phyloP scores from a whole-genome alignment of 2,797 vertebrate genomes.

The Chaenodraco wilsoni region DNA sequence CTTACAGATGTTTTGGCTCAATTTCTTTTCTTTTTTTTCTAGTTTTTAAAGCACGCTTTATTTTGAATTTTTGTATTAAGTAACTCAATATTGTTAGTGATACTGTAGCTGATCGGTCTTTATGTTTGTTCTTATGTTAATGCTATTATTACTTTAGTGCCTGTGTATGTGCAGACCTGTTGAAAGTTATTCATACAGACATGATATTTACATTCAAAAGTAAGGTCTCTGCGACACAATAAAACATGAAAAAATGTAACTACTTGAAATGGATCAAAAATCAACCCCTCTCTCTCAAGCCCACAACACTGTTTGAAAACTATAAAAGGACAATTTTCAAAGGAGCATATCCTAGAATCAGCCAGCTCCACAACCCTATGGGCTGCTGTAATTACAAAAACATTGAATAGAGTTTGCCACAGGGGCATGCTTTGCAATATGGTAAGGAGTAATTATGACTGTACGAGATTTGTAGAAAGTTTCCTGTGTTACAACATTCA shows the following conservation, averaged over 20 bases:
- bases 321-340: neutral
- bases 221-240: neutral
- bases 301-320: neutral
- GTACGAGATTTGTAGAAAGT: neutral
- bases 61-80: neutral
- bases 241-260: neutral
- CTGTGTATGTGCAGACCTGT: neutral
- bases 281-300: neutral
- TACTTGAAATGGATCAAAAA: neutral
- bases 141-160: neutral
- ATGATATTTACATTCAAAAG: neutral
- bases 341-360: neutral
- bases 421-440: conserved; percentile 6
- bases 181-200: neutral
- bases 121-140: conserved; percentile 4
- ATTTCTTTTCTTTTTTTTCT: neutral
- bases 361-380: neutral
- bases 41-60: neutral
- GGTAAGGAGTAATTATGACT: neutral
- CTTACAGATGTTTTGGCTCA: neutral
- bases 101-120: neutral
- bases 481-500: neutral
- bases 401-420: neutral
- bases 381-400: neutral
- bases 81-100: neutral